Base-by-base conservation (phyloP, 1,140 invertebrate species). In the Neodiprion pinetum region DNA sequence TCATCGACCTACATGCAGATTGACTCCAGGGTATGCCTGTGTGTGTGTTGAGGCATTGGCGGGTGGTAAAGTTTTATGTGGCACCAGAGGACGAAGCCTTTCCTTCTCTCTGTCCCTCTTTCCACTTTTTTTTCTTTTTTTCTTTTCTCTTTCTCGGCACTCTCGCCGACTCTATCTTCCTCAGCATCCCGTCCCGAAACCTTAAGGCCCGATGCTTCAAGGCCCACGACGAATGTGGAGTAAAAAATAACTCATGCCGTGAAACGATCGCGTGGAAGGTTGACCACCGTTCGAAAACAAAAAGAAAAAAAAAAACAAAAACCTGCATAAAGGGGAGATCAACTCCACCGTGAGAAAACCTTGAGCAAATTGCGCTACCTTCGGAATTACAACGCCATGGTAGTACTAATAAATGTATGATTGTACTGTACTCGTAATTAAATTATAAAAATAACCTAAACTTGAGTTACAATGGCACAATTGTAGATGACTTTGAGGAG, bases 111-210 rank as follows among this genome's bases (percentile, higher is more conserved):
- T 65, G 12, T 65, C 17, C 17, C 61, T 65, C 61, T 65, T 65
- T 65, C 7, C 12, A 65, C 61, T 61, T n/a, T 61, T n/a, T 61
- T 61, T n/a, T 61, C n/a, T 61, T n/a, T 61, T 61, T n/a, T 61
- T n/a, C 28, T 28, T 65, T 21, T 65, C 17, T 65, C 61, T 14
- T 65, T 65, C 17, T 21, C 17, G 17, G 12, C 61, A 65, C 12
- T 65, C 61, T 65, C 61, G 17, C 17, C 4, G 12, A 14, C 61
- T 65, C 61, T 3, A 14, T 65, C 12, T 65, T 14, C 17, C 61
- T 21, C 17, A 14, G 12, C 12, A 65, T 65, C 12, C 61, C 17
- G 61, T 7, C 12, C 61, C 61, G 68, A 28, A 70, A n/a, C 14
- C 12, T n/a, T 70, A 70, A n/a, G 2, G 12, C 68, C 61, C 17